Evolutionary conservation across 2,888 invertebrate genomes (phyloP).

Genomic region (Erynnis tages): DNA sequence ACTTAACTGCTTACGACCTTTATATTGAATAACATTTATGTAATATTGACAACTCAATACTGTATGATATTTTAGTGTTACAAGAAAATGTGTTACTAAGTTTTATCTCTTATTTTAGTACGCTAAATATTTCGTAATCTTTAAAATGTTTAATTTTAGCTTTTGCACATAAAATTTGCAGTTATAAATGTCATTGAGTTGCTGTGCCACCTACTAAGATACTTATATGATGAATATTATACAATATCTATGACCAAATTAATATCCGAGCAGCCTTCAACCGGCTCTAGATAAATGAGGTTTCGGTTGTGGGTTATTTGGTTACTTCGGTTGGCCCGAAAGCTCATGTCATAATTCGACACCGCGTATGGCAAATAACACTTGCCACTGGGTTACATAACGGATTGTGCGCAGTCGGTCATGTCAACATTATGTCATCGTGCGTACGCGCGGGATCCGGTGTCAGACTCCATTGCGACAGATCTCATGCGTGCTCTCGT

Average conservation of each 20-base stretch:
- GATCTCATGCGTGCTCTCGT: slow-evolving; percentile 43
- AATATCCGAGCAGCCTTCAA: background rate
- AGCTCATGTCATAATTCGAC: slow-evolving; percentile 1
- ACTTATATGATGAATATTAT: background rate
- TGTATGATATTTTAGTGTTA: slow-evolving; percentile 16
- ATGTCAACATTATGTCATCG: slow-evolving; percentile 54
- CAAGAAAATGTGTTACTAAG: slow-evolving; percentile 3
- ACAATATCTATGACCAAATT: too few relatives aligned
- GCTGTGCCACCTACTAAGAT: too few relatives aligned
- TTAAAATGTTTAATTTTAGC: too few relatives aligned
- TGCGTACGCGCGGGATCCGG: slow-evolving; percentile 42
- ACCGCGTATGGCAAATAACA: slow-evolving; percentile 20
- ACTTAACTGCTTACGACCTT: slow-evolving; percentile 62
- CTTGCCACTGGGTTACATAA: slow-evolving; percentile 37
- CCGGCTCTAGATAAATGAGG: background rate
- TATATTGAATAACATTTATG: slow-evolving; percentile 51
- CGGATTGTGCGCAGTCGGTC: slow-evolving; percentile 38
- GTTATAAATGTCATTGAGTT: too few relatives aligned
- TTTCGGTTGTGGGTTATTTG: background rate
- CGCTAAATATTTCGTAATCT: background rate
- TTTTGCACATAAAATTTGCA: too few relatives aligned
- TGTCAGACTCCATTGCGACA: slow-evolving; percentile 50
- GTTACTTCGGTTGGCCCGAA: background rate
- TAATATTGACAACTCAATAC: slow-evolving; percentile 33
- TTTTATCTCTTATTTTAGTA: background rate